Conservation (phyloP, 2,797 vertebrate species). For the Helarctos malayanus region DNA sequence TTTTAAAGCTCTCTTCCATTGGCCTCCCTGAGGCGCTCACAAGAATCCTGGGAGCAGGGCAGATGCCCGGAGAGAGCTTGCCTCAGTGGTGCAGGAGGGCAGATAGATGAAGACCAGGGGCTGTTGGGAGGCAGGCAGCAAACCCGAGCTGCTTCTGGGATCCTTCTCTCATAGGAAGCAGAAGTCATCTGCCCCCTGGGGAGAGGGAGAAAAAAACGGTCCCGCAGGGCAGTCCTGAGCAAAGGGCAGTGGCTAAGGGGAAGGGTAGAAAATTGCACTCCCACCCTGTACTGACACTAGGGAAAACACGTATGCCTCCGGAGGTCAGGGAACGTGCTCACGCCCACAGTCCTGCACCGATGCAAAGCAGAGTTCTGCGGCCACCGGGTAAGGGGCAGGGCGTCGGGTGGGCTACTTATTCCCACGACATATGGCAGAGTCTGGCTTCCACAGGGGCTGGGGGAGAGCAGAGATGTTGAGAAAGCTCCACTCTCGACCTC, state of each 20-base stretch:
- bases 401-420: not conserved
- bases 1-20: constrained; percentile 3
- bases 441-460: not conserved
- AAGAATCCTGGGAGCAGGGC: not conserved
- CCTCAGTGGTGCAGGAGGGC: rapidly evolving
- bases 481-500: not conserved
- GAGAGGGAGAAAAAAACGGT: not conserved
- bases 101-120: too few species aligned
- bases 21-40: not conserved
- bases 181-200: not conserved
- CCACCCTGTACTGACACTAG: not conserved
- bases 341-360: not conserved
- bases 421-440: not conserved
- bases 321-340: not conserved
- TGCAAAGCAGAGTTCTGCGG: not conserved
- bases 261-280: not conserved
- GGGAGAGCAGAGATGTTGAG: not conserved
- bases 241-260: not conserved
- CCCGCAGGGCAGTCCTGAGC: not conserved
- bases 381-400: not conserved
- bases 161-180: not conserved
- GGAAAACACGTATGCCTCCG: not conserved
- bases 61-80: not conserved
- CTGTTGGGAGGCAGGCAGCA: not conserved
- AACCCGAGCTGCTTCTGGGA: not conserved